Evolutionary conservation across 2,797 vertebrate genomes (phyloP).

Genomic region (Phataginus tricuspis): DNA sequence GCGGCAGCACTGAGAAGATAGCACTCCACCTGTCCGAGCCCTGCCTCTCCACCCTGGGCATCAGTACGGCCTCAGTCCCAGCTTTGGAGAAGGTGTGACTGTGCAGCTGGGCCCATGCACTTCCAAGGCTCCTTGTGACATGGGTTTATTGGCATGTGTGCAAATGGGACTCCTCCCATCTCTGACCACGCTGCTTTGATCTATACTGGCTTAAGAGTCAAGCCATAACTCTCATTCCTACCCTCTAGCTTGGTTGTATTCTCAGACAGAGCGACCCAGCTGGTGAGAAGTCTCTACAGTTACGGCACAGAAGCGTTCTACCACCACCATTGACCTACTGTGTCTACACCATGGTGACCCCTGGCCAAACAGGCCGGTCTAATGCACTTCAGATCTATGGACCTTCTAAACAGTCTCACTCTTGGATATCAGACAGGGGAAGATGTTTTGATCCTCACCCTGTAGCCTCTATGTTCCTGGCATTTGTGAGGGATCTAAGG

Average conservation of each 20-base stretch:
- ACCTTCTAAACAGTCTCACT: neutral
- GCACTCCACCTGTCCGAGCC: rapidly evolving
- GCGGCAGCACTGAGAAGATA: neutral
- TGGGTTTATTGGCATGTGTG: neutral
- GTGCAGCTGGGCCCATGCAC: too few species aligned
- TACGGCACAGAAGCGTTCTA: neutral
- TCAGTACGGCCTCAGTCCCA: neutral
- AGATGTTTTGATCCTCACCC: neutral
- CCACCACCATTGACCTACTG: neutral
- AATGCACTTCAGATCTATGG: neutral
- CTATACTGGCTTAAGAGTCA: neutral
- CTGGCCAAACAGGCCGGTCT: neutral
- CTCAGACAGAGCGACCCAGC: neutral
- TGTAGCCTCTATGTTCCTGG: conserved; percentile 45
- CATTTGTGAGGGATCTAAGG: neutral
- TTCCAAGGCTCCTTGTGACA: neutral
- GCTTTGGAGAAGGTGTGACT: rapidly evolving
- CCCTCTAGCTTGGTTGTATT: neutral
- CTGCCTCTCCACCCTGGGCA: neutral
- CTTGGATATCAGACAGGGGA: neutral
- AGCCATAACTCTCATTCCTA: neutral
- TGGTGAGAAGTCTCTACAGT: neutral
- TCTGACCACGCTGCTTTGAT: neutral
- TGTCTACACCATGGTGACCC: neutral
- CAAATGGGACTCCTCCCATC: neutral